A percentile compares a stretch with the other conserved stretches of the same genome.
phyloP scores from a whole-genome alignment of 2,797 vertebrate species.

The Pseudochirops corinnae region DNA sequence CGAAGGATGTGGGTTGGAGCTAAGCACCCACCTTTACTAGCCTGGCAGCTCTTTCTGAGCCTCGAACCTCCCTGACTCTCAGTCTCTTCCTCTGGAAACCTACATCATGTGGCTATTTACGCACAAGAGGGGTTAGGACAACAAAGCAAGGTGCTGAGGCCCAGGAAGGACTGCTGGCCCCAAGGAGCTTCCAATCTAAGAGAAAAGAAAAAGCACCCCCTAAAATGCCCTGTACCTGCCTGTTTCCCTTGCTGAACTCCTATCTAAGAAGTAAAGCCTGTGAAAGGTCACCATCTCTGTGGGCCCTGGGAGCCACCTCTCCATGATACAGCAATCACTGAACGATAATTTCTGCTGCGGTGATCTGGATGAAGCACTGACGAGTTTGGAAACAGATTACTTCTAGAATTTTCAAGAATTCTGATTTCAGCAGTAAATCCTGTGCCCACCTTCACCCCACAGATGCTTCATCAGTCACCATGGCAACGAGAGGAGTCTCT shows the following conservation, averaged over 20 bases:
- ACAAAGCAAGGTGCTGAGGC: background rate
- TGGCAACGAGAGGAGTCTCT: too few relatives aligned
- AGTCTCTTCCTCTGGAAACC: background rate
- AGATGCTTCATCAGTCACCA: too few relatives aligned
- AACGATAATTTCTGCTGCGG: too few relatives aligned
- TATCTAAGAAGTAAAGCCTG: too few relatives aligned
- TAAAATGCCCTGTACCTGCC: background rate
- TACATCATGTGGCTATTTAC: too few relatives aligned
- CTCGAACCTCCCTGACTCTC: background rate
- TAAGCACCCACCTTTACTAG: background rate
- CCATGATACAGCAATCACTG: too few relatives aligned
- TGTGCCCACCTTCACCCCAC: too few relatives aligned
- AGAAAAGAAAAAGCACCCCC: background rate
- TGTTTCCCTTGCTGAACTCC: background rate
- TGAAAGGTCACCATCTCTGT: too few relatives aligned
- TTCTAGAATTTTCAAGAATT: background rate
- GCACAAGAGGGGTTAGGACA: background rate
- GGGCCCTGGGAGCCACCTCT: background rate
- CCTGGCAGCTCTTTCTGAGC: background rate
- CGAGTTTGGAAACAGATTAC: background rate
- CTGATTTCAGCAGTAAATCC: too few relatives aligned
- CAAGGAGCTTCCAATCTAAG: background rate
- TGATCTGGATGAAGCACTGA: background rate
- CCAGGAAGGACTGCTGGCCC: background rate
- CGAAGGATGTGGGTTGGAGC: too few relatives aligned